Evolutionary conservation across 2,888 invertebrate genomes (phyloP), one percentile per base, ranked within the genome.

Genomic region (Chymomyza fuscimana): DNA sequence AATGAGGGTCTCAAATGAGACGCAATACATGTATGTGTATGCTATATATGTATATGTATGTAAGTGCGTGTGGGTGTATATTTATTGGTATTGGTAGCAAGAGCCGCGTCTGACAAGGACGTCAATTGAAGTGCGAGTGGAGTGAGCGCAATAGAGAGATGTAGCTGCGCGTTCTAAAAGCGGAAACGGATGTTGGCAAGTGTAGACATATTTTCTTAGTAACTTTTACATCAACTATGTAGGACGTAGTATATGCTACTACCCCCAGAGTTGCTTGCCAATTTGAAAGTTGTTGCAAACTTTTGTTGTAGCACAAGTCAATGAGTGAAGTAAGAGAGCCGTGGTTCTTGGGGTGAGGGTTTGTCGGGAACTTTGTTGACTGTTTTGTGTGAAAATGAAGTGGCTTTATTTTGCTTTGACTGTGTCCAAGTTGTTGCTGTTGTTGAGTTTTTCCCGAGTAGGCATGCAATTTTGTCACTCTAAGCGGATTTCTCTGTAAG

Each of bases 131-230:
- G 32, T 32, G 32, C 32, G 32, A 5, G 7, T 7, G 22, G 58
- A 25, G 58, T 58, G 22, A 3, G 5, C 10, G 58, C 60, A 63
- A 68, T 60, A 59, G 65, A 59, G 67, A 61, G 46, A 68, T 59
- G 63, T 12, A 36, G 58, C 69, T 54, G 63, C 60, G 40, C 52
- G 60, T 61, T 67, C 79, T 71, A 56, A 78, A 78, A 76, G 66
- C 84, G 78, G 80, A 84, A 82, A 81, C 82, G 82, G 84, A 82
- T 82, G 81, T 84, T 70, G 80, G 84, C 78, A 82, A 82, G 81
- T 82, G 81, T 81, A 81, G 81, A 80, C 81, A 81, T 82, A 82
- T 84, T 84, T 82, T 84, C 82, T 79, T 84, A 71, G 79, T 63
- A 79, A 80, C 51, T 77, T 82, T 84, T 78, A 62, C 67, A 67